Base-by-base conservation (phyloP, 2,113 vertebrate species). In the Thermophis baileyi region DNA sequence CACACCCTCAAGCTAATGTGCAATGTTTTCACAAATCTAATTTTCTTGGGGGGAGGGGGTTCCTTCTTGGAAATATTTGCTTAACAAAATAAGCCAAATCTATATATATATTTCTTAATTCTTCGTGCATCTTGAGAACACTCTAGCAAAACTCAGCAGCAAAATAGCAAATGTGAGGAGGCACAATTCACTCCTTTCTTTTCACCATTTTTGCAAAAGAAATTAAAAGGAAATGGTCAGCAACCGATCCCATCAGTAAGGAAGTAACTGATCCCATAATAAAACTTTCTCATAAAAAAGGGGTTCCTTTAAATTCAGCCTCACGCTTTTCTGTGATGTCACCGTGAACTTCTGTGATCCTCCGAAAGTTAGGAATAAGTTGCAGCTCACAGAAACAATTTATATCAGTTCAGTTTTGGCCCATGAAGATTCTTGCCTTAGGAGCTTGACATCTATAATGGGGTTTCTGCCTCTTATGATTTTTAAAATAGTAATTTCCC, bases 401-500 rank as follows among this genome's bases (percentile, higher is more conserved):
- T 8, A 20, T 40, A 40, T 35, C 6, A 20, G 6, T 81, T 40
- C 69, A 81, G 74, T 40, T 9, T 81, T 22, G 74, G 74, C 7
- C 74, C 74, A 3, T 81, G 35, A 44, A 81, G 18, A 20, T 81
- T 81, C 7, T 44, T 81, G 35, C 74, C 74, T 93, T 94, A 93
- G 57, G 69, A 94, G 92, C 93, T 95, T 96, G 94, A 90, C 88
- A 89, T 54, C 18, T 92, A 94, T 95, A 91, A 93, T 93, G 94
- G 93, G 94, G 91, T 92, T 44, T 81, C 35, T 44, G 95, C 94
- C 86, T 93, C 92, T 95, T 95, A 93, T 94, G 91, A 95, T 95
- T 96, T 93, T 96, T 95, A 81, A 81, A 81, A 89, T 91, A 94
- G 90, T 40, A 93, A n/a, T 3, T 94, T 94, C 89, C 93, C 94